These are phyloP conservation scores for Augiades crinisus DNA, from an alignment of 2,888 invertebrate species.

Conservation along the genomic window DNA sequence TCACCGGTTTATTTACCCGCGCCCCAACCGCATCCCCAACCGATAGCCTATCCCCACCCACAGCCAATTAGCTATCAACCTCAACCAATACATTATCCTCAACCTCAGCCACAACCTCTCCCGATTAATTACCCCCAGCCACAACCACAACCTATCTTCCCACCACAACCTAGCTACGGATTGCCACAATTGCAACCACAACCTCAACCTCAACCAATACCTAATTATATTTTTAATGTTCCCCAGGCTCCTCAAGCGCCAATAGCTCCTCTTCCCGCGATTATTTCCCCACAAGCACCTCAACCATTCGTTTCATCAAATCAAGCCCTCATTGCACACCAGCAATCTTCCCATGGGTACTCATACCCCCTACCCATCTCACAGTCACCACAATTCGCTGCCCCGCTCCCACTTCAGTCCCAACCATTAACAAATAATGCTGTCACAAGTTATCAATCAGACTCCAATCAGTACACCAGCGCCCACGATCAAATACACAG, in stretches of 20 bases:
- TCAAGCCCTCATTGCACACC: not conserved
- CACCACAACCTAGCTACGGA: constrained; percentile 16
- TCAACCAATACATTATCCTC: constrained; percentile 32
- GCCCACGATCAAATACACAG: constrained; percentile 45
- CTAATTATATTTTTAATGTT: constrained; percentile 15
- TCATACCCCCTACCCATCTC: constrained; percentile 36
- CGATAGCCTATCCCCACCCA: constrained; percentile 32
- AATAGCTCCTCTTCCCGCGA: constrained; percentile 26
- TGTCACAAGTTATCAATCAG: constrained; percentile 53
- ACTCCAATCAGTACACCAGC: constrained; percentile 56
- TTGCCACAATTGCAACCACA: constrained; percentile 15
- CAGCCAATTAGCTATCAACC: constrained; percentile 31
- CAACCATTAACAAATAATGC: constrained; percentile 38
- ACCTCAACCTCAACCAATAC: constrained; percentile 13
- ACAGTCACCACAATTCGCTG: constrained; percentile 29
- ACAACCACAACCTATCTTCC: constrained; percentile 13
- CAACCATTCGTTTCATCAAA: constrained; percentile 26
- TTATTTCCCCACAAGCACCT: constrained; percentile 24
- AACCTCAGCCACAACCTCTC: constrained; percentile 37
- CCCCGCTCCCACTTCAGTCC: constrained; percentile 44
- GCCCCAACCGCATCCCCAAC: constrained; percentile 27
- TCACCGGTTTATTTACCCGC: constrained; percentile 13
- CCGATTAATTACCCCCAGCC: constrained; percentile 33
- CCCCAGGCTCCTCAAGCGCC: constrained; percentile 26
- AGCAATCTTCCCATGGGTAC: constrained; percentile 33